Base-by-base conservation (phyloP, 1,140 invertebrate genomes). In the Ruditapes philippinarum region DNA sequence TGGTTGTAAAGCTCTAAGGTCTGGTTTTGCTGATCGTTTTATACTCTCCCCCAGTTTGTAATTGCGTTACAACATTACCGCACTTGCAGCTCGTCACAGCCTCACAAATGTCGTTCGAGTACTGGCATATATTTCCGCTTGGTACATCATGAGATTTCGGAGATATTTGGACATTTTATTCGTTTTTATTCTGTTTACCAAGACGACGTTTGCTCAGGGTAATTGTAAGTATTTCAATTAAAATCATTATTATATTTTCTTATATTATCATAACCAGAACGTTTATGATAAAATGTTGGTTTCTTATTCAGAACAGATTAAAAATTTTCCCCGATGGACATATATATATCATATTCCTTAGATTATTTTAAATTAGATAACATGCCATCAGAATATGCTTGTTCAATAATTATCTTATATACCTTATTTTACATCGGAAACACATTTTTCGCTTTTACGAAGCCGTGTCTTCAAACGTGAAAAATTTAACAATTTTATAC, bases 111-210 rank as follows among this genome's bases (percentile, higher is more conserved):
- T 28, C 33, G 65, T 2, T 40, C 11, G 28, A 70, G 65, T 36
- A 19, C 4, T 11, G 11, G 17, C 31, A 40, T 33, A 19, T 38
- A 28, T 70, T 40, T 9, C 33, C 36, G 65, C 28, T 36, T 12
- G 36, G 3, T 38, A 12, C 65, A 70, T 31, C 33, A 70, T 70
- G 65, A 70, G 5, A 38, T 38, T 17, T 38, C 65, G 65, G 65
- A 70, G 14, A 36, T 70, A 38, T 70, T 38, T 70, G 33, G 65
- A 70, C 12, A 19, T 70, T 70, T 38, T 70, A 70, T 38, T 70
- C 12, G 14, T 36, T 70, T 1, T 28, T 14, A 36, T 28, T 14
- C 33, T 70, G 33, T 11, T 70, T 19, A n/a, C 22, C 65, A 40
- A 70, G 14, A 38, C 22, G 4, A 33, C 19, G 22, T 1, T 9